Conservation (phyloP, 1,140 invertebrate genomes). For the Drosophila pallidifrons region DNA sequence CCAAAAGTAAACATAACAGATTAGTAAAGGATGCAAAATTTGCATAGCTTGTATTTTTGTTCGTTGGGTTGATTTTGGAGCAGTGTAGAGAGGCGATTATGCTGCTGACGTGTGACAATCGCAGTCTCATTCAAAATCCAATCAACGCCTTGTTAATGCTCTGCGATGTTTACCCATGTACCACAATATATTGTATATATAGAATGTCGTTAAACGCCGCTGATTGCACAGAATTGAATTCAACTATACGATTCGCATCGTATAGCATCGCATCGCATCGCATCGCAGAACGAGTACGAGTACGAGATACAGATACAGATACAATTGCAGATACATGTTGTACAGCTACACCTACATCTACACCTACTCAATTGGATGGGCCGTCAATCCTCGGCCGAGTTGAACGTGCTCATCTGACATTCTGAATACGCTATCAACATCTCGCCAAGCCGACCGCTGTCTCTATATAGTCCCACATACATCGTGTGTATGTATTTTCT, state of each 20-base stretch:
- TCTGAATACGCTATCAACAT: slow-evolving; percentile 48
- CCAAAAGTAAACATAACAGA: no score
- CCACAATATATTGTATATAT: slow-evolving; percentile 43
- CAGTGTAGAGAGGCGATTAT: slow-evolving; percentile 23
- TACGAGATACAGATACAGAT: slow-evolving; percentile 29
- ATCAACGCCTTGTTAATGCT: slow-evolving; percentile 62
- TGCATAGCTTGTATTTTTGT: background rate
- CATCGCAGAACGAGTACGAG: background rate
- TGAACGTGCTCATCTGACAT: slow-evolving; percentile 77
- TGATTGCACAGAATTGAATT: slow-evolving; percentile 73
- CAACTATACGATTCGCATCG: slow-evolving; percentile 44
- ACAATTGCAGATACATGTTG: slow-evolving; percentile 10
- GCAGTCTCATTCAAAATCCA: slow-evolving; percentile 52
- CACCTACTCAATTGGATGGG: slow-evolving; percentile 66
- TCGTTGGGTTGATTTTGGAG: background rate
- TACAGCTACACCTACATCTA: slow-evolving; percentile 36
- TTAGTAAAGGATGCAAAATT: no score
- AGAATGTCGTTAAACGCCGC: slow-evolving; percentile 35
- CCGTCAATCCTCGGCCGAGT: slow-evolving; percentile 71
- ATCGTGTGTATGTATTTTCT: slow-evolving; percentile 42
- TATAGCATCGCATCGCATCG: slow-evolving; percentile 1
- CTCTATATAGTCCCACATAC: slow-evolving; percentile 25
- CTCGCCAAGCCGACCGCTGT: slow-evolving; percentile 40
- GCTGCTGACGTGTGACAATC: slow-evolving; percentile 24
- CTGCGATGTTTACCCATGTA: slow-evolving; percentile 39